These are phyloP conservation scores for Anableps anableps DNA, from an alignment of 2,797 vertebrate genomes.

Conservation along the genomic window DNA sequence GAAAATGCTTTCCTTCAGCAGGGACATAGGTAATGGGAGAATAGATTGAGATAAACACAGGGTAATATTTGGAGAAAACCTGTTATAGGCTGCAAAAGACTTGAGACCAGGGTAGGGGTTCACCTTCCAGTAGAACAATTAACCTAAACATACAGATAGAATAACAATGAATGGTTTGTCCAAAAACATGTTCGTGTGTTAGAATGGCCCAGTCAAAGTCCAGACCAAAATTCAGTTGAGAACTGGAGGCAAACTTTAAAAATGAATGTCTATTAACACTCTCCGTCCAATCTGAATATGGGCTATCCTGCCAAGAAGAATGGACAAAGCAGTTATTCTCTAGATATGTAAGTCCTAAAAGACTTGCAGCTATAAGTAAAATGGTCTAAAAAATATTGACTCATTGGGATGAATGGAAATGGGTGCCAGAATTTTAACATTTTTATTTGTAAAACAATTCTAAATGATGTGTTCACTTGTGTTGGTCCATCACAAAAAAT, in stretches of 20 bases:
- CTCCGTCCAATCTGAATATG: neutral
- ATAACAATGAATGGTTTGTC: neutral
- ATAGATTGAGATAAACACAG: neutral
- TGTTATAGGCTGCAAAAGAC: neutral
- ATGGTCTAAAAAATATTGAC: neutral
- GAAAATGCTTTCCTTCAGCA: neutral
- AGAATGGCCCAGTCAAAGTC: neutral
- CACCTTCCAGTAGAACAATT: neutral
- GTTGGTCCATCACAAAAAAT: neutral
- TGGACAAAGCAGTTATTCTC: neutral
- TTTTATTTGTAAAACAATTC: neutral
- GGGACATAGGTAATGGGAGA: neutral
- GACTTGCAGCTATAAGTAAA: neutral
- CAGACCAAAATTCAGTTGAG: neutral
- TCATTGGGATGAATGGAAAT: neutral
- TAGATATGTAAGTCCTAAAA: neutral
- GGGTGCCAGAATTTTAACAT: neutral
- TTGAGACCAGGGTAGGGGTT: neutral
- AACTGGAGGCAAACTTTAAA: neutral
- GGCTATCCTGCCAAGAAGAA: neutral
- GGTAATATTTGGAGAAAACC: no score
- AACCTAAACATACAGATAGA: neutral
- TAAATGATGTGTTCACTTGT: neutral
- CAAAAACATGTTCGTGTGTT: neutral
- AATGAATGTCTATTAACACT: neutral